phyloP scores from a whole-genome alignment of 1,140 invertebrate species.

The Heliothis virescens region DNA sequence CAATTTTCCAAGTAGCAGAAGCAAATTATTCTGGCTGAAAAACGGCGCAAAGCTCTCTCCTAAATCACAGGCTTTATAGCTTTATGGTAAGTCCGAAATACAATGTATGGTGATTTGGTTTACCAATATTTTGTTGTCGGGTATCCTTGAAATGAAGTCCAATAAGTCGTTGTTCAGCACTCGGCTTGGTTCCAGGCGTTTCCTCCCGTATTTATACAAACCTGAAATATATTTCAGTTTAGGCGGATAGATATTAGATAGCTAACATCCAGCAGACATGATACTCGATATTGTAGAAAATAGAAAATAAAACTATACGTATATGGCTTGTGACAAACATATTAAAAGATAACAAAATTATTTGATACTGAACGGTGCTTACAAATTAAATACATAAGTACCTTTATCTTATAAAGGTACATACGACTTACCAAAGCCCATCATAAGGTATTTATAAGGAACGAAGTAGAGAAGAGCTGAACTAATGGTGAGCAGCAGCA shows the following conservation, averaged over 20 bases:
- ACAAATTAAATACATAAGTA: too few species aligned
- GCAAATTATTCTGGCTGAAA: too few species aligned
- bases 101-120: conserved; percentile 64
- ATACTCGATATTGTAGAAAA: neutral
- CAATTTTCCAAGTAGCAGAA: too few species aligned
- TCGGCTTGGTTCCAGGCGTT: conserved; percentile 95
- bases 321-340: too few species aligned
- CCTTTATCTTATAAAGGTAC: neutral
- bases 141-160: conserved; percentile 97
- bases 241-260: neutral
- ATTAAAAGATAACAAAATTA: too few species aligned
- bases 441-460: conserved; percentile 95
- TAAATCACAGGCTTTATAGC: too few species aligned
- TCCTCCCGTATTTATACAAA: conserved; percentile 97
- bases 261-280: neutral
- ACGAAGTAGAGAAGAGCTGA: conserved; percentile 94
- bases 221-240: conserved; percentile 89
- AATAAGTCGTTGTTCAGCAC: conserved; percentile 98
- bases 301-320: neutral
- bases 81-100: too few species aligned
- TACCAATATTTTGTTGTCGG: conserved; percentile 96
- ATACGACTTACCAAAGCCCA: conserved; percentile 85
- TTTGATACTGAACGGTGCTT: too few species aligned
- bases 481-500: conserved; percentile 89
- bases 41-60: neutral